These are phyloP conservation scores for Melanargia galathea DNA, from an alignment of 2,888 invertebrate species.

Conservation along the genomic window DNA sequence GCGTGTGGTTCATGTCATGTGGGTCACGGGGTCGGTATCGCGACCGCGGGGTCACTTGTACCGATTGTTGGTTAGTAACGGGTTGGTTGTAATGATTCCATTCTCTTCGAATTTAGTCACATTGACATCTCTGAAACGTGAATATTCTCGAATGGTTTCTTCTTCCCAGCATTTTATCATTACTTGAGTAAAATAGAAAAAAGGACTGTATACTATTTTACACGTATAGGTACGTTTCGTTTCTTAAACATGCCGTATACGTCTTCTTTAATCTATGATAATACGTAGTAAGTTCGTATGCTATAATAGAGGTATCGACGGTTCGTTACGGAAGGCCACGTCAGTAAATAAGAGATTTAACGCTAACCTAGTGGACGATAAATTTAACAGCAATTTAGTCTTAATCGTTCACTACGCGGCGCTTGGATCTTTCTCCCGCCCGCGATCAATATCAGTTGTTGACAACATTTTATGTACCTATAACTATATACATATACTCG, in stretches of 20 bases:
- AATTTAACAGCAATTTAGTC: conserved; percentile 76
- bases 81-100: conserved; percentile 23
- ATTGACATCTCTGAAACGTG: background rate
- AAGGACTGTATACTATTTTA: too few relatives aligned
- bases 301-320: conserved; percentile 22
- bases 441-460: conserved; percentile 63
- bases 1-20: conserved; percentile 12
- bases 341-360: conserved; percentile 54
- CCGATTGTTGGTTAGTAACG: conserved; percentile 28
- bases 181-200: too few relatives aligned
- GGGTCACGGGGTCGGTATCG: conserved; percentile 37
- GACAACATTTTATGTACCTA: conserved; percentile 49
- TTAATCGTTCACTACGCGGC: conserved; percentile 73
- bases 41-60: conserved; percentile 36
- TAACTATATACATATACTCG: too few relatives aligned
- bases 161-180: background rate
- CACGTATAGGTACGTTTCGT: too few relatives aligned
- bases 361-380: conserved; percentile 63
- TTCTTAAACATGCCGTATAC: too few relatives aligned
- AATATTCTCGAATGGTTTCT: background rate
- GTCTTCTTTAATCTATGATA: too few relatives aligned
- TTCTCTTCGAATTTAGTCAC: background rate
- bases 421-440: conserved; percentile 63
- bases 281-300: too few relatives aligned
- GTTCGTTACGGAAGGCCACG: conserved; percentile 33